Evolutionary conservation across 2,797 vertebrate genomes (phyloP), one percentile per base, ranked within the genome.

Genomic region (Oreonectes daqikongensis): DNA sequence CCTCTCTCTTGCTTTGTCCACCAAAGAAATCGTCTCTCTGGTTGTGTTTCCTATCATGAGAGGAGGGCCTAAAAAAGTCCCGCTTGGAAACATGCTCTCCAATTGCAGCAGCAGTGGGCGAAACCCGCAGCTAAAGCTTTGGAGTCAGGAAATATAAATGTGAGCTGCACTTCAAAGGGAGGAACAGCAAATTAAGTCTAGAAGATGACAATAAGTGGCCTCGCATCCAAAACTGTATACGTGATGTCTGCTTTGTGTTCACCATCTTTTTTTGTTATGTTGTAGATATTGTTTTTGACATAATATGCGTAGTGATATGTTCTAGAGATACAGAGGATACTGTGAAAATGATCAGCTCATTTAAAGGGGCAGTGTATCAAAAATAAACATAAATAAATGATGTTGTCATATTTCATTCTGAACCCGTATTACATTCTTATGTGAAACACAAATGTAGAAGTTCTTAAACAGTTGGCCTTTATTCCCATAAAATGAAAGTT

Each of bases 21-120:
- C 86, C 82, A 83, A 88, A 89, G 85, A 78, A 71, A 81, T 82
- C 72, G 1, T 61, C 74, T 80, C 73, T 44, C 76, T 65, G 88
- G 90, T 93, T 92, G 91, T 93, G 92, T 93, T 92, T 93, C 92
- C 91, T 90, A 92, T 94, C 91, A 92, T 88, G 86, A 65, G 79
- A 78, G 84, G 79, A 81, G 85, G 86, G 87, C 85, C 89, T 82
- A 79, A 84, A 87, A 90, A 87, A 92, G 85, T 85, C 90, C 87
- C 87, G 89, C 89, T 90, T 91, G 91, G 92, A 92, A 92, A 91
- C 90, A 87, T 86, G 86, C 90, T 93, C 91, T 93, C 92, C 89
- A 88, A 89, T 93, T 93, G 92, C 91, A 91, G 88, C 88, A 64
- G 81, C 79, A 67, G 84, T 53, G 79, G 78, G 82, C 72, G 55